A percentile compares a stretch with the other conserved stretches of the same genome.
Evolutionary conservation across 2,888 invertebrate genomes (phyloP).

Genomic region (Bruchidius siliquastri): DNA sequence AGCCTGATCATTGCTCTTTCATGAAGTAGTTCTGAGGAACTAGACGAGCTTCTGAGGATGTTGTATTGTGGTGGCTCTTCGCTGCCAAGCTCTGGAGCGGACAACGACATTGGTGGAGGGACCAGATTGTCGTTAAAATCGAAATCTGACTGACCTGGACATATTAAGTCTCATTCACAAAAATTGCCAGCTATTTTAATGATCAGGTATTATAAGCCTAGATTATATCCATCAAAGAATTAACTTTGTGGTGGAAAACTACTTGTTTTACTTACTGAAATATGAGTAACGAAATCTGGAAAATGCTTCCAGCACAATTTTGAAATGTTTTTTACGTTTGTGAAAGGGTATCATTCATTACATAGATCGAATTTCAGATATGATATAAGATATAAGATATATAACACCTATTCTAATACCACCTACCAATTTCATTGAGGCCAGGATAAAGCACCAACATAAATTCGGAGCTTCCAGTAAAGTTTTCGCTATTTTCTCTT

Average conservation of each 20-base stretch:
- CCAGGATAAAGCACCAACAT: slow-evolving; percentile 65
- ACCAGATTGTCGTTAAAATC: slow-evolving; percentile 64
- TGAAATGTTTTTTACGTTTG: too few species aligned
- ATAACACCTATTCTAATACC: too few species aligned
- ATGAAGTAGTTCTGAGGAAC: slow-evolving; percentile 77
- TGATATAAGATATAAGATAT: too few species aligned
- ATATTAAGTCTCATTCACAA: not conserved
- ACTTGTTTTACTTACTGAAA: too few species aligned
- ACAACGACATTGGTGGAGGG: slow-evolving; percentile 76
- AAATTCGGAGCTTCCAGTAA: slow-evolving; percentile 71
- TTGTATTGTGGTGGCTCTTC: slow-evolving; percentile 55
- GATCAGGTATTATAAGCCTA: too few species aligned
- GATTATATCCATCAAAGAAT: too few species aligned
- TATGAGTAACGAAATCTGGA: too few species aligned
- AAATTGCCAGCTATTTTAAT: not conserved
- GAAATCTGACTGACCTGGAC: slow-evolving; percentile 40
- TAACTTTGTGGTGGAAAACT: too few species aligned
- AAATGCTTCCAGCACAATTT: too few species aligned
- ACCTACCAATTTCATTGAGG: slow-evolving; percentile 38
- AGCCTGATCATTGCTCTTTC: slow-evolving; percentile 79
- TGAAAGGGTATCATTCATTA: too few species aligned
- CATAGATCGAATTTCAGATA: too few species aligned
- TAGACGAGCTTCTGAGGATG: slow-evolving; percentile 66
- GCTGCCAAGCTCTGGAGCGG: slow-evolving; percentile 72
- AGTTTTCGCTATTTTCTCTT: slow-evolving; percentile 45